These are phyloP conservation scores for Argya squamiceps DNA, from an alignment of 2,797 vertebrate species.

Conservation along the genomic window DNA sequence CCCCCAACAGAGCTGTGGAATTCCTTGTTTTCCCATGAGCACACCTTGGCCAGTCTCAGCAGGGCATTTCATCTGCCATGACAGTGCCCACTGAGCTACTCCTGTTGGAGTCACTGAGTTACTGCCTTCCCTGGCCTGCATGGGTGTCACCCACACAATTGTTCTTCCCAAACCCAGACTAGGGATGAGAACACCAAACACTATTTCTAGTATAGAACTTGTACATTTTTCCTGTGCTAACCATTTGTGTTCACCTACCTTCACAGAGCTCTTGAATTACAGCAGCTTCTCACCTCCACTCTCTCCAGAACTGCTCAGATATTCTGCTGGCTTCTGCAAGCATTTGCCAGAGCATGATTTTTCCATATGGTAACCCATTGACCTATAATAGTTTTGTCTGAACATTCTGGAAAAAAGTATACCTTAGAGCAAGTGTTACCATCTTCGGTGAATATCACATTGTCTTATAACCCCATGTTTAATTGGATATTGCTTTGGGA, in stretches of 20 bases:
- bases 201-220: neutral
- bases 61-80: neutral
- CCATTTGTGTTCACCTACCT: fast-evolving
- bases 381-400: neutral
- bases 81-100: no score
- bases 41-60: fast-evolving
- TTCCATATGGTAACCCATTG: neutral
- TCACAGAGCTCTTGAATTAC: neutral
- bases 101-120: neutral
- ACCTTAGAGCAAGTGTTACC: neutral
- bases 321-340: neutral
- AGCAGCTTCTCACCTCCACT: neutral
- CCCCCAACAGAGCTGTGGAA: neutral
- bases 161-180: neutral
- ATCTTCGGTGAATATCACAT: neutral
- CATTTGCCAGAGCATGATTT: neutral
- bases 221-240: neutral
- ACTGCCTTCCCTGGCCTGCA: neutral
- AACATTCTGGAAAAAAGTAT: neutral
- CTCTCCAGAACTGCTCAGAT: neutral
- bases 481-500: neutral
- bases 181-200: neutral
- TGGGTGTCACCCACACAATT: fast-evolving
- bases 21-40: neutral
- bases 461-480: neutral